Evolutionary conservation across 2,888 invertebrate species (phyloP), one percentile per base, ranked within the genome.

Genomic region (Lasioglossum figueresi): DNA sequence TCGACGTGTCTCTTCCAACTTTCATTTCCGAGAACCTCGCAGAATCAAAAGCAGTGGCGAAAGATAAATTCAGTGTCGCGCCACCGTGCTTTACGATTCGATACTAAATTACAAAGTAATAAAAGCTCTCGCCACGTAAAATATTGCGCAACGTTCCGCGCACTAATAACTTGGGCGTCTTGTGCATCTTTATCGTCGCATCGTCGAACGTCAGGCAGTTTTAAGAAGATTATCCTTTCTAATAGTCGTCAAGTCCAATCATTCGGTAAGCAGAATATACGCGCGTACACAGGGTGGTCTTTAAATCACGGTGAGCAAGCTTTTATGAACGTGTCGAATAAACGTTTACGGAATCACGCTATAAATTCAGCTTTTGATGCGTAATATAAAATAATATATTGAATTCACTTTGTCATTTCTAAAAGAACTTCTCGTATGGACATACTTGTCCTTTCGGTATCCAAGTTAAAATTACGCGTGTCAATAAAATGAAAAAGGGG

Each of bases 1-100:
- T 82, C 59, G 74, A 75, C 72, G 63, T 72, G 43, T 70, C 74
- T 23, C 52, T 37, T 37, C 74, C 19, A 70, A 74, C 74, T 82
- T 70, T 43, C 70, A 43, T 71, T 37, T 27, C 70, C 4, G 23
- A 37, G 34, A 68, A 68, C 37, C 23, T 68, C 23, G 19, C 23
- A 40, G n/a, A 68, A 68, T 68, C 68, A 37, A 40, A 63, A 63
- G 27, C 59, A 31, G 5, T 2, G 16, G 14, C 3, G 27, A 0
- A 31, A 27, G 27, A 31, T 63, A 27, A 63, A 63, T 63, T 63
- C 23, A 19, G 34, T 1, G 43, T 23, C 10, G 0, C 23, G 12
- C 12, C 37, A 37, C 34, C 19, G 12, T 34, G 66, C 23, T 40
- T 40, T 23, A 68, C 10, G 23, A 40, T 23, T n/a, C 23, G 37